Base-by-base conservation (phyloP, 2,113 vertebrate genomes). In the Argyrosomus japonicus region DNA sequence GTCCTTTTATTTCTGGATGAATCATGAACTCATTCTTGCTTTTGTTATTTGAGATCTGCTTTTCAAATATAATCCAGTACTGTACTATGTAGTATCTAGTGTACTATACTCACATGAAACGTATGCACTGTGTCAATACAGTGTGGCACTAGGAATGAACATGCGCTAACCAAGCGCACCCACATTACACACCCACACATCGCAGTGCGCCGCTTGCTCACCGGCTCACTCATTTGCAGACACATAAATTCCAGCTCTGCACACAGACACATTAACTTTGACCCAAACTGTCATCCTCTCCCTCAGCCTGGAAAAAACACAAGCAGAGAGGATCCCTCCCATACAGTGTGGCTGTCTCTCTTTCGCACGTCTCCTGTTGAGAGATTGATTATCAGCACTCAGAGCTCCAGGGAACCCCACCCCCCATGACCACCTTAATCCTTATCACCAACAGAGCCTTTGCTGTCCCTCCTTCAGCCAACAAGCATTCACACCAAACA, bases 111-210 rank as follows among this genome's bases (percentile, higher is more conserved):
- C 60, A 23, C 61, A 79, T 63, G 45, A 75, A 73, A 57, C 54
- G 47, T 67, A 84, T 27, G 68, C 61, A 54, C 32, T 14, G 1
- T 74, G 68, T 79, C 48, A 61, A 40, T 79, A 73, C 48, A 74
- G 65, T 77, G 67, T 68, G 43, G 63, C 63, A 77, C 74, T 75
- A 56, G 45, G 67, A 70, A 51, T 76, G 72, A 80, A 67, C 50
- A 78, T 32, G 29, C 51, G 9, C 27, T 65, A 63, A 82, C 56
- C 45, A 68, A 75, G 61, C 17, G 36, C 58, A 75, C 70, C 74
- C 81, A 79, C 61, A 68, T 68, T 60, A 58, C 64, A 72, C 72
- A 70, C 84, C 82, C 63, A 87, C 84, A 79, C 48, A 69, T 54
- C 13, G 19, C 47, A 63, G 53, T 54, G 56, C 58, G 23, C 64